Evolutionary conservation across 2,113 vertebrate species (phyloP).

Genomic region (Holacanthus passer): DNA sequence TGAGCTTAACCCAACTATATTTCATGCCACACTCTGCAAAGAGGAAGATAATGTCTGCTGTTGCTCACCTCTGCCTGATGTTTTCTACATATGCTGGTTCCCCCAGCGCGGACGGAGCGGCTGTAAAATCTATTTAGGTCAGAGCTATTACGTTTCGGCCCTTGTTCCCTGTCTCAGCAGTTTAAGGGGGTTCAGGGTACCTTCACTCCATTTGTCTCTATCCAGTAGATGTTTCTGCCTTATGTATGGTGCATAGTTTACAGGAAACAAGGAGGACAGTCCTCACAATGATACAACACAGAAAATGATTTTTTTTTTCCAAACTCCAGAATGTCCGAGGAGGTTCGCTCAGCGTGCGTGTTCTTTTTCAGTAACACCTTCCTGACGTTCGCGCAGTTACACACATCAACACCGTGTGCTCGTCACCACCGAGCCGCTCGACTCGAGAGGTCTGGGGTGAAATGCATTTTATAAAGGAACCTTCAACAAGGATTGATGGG

Average conservation of each 20-base stretch:
- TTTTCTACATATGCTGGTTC: conserved; percentile 71
- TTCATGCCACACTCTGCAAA: conserved; percentile 52
- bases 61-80: conserved; percentile 72
- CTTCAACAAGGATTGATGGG: conserved; percentile 8
- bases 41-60: conserved; percentile 57
- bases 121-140: conserved; percentile 83
- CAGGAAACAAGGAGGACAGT: conserved; percentile 56
- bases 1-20: conserved; percentile 47
- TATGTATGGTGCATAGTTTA: conserved; percentile 43
- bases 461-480: neutral
- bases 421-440: neutral
- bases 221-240: conserved; percentile 60
- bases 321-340: neutral
- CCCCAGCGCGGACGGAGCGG: conserved; percentile 50
- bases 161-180: conserved; percentile 71
- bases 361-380: conserved; percentile 42
- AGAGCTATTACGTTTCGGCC: conserved; percentile 70
- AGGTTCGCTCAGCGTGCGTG: neutral
- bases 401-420: conserved; percentile 1
- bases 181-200: conserved; percentile 57
- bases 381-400: conserved; percentile 4
- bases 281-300: conserved; percentile 31
- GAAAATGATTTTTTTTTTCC: conserved; percentile 25
- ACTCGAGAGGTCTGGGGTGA: conserved; percentile 10
- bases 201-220: conserved; percentile 64